These are phyloP conservation scores for Spodoptera frugiperda DNA, from an alignment of 1,140 invertebrate species.

Conservation along the genomic window DNA sequence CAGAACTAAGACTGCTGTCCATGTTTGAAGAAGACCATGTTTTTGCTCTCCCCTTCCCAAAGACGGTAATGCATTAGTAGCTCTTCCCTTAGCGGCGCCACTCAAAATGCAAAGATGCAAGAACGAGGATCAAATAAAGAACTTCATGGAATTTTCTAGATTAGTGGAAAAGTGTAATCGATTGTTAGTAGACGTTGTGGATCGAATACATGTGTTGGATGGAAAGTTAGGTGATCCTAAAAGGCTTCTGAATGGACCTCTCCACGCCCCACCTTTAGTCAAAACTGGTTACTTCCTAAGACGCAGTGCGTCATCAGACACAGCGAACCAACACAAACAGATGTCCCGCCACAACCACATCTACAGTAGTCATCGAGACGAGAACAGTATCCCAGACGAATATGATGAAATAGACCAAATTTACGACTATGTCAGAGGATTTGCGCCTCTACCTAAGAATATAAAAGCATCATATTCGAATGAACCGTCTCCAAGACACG, in stretches of 20 bases:
- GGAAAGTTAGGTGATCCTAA: slow-evolving; percentile 91
- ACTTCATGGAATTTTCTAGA: slow-evolving; percentile 92
- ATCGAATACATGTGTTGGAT: slow-evolving; percentile 93
- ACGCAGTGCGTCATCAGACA: slow-evolving; percentile 91
- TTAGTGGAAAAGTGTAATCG: slow-evolving; percentile 93
- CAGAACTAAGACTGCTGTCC: slow-evolving; percentile 93
- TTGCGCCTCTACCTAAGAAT: slow-evolving; percentile 94
- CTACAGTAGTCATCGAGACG: slow-evolving; percentile 84
- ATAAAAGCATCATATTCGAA: slow-evolving; percentile 89
- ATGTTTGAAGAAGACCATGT: slow-evolving; percentile 95
- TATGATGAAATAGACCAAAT: slow-evolving; percentile 99
- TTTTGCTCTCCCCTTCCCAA: slow-evolving; percentile 94
- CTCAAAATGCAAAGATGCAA: slow-evolving; percentile 94
- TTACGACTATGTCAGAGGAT: slow-evolving; percentile 97
- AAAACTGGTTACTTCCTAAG: slow-evolving; percentile 89
- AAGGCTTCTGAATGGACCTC: slow-evolving; percentile 83
- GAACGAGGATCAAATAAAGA: slow-evolving; percentile 93
- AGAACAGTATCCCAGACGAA: slow-evolving; percentile 90
- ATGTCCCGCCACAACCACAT: slow-evolving; percentile 82
- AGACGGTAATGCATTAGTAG: slow-evolving; percentile 91
- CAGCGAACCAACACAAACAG: slow-evolving; percentile 87
- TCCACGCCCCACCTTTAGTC: slow-evolving; percentile 83
- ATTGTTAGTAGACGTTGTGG: slow-evolving; percentile 93
- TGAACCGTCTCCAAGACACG: slow-evolving; percentile 77
- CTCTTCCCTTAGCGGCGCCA: slow-evolving; percentile 94